phyloP scores from a whole-genome alignment of 2,888 invertebrate genomes.

The Cephus runcator region DNA sequence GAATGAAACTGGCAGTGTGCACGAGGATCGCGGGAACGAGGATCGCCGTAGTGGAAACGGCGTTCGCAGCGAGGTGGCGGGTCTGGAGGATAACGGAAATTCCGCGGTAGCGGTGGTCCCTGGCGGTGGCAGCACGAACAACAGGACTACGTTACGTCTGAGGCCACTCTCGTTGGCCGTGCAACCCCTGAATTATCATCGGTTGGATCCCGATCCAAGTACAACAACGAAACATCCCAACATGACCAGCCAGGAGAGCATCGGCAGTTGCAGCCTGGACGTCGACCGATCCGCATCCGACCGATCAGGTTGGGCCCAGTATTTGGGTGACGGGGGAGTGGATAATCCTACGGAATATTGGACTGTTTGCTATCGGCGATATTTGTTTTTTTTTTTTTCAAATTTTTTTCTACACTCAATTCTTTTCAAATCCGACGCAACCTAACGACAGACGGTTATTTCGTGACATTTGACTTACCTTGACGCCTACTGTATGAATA shows the following conservation, averaged over 20 bases:
- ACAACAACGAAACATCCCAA: constrained; percentile 35
- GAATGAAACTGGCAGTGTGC: constrained; percentile 48
- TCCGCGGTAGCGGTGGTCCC: constrained; percentile 45
- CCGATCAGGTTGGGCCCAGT: constrained; percentile 60
- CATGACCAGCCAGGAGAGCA: constrained; percentile 75
- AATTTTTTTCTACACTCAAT: background rate
- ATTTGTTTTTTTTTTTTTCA: background rate
- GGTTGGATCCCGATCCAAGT: constrained; percentile 51
- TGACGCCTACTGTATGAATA: background rate
- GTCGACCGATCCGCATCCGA: constrained; percentile 74
- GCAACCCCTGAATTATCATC: constrained; percentile 61
- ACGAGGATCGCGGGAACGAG: constrained; percentile 58
- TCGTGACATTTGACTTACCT: background rate
- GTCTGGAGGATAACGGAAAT: constrained; percentile 49
- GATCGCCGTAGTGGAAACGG: constrained; percentile 40
- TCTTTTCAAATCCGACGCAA: background rate
- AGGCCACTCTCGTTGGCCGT: constrained; percentile 60
- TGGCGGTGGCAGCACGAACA: constrained; percentile 41
- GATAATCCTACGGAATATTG: background rate
- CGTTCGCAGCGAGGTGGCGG: constrained; percentile 56
- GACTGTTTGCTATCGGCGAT: background rate
- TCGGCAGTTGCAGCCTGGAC: constrained; percentile 88
- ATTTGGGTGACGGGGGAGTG: background rate
- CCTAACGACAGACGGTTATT: background rate
- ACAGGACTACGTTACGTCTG: constrained; percentile 45